Percentiles rank a stretch among this genome's conserved stretches.
phyloP scores from a whole-genome alignment of 2,797 vertebrate species.

The Premnoplex brunnescens region DNA sequence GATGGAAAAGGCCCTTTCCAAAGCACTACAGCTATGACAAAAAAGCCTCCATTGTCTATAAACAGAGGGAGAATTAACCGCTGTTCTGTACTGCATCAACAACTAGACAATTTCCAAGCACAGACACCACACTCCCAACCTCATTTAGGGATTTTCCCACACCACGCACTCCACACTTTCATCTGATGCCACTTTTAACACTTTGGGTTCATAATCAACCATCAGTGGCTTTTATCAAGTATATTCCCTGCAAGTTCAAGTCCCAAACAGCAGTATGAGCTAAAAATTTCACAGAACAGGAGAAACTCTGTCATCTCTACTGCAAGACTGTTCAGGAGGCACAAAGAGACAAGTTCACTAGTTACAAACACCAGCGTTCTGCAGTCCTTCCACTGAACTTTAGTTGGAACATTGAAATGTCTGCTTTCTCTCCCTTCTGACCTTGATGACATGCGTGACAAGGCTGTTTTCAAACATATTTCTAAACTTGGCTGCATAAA shows the following conservation, averaged over 20 bases:
- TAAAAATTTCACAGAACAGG: not conserved
- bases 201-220: not conserved
- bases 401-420: not conserved
- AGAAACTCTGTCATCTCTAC: not conserved
- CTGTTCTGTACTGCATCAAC: not conserved
- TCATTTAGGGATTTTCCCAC: not conserved
- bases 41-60: not conserved
- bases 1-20: not conserved
- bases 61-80: not conserved
- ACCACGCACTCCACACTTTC: not conserved
- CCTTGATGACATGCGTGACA: not conserved
- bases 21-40: not conserved
- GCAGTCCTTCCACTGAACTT: not conserved
- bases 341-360: not conserved
- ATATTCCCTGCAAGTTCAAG: not conserved
- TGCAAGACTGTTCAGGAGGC: not conserved
- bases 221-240: not conserved
- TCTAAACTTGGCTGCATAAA: not conserved
- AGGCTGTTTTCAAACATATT: constrained; percentile 22
- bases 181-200: not conserved
- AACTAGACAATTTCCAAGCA: not conserved
- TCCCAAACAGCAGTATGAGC: not conserved
- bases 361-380: not conserved
- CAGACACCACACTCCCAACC: not conserved
- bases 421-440: not conserved